These are phyloP conservation scores for Corynorhinus townsendii DNA, from an alignment of 2,113 vertebrate genomes.

Conservation along the genomic window DNA sequence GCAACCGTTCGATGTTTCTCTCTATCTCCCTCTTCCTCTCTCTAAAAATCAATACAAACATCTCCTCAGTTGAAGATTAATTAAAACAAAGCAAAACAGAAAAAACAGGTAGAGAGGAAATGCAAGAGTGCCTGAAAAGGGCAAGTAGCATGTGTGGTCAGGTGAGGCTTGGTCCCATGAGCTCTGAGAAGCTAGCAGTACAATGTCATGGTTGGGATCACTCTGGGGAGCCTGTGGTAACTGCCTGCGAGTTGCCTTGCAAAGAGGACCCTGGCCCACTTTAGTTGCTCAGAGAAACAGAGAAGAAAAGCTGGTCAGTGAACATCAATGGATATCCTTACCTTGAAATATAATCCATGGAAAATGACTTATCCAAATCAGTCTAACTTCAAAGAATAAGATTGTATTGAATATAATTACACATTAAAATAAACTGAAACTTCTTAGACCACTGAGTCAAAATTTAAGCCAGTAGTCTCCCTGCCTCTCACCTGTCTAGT, in stretches of 20 bases:
- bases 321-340: background rate
- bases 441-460: background rate
- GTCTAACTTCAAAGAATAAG: background rate
- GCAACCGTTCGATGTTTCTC: background rate
- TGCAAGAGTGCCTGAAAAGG: background rate
- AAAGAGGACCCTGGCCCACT: background rate
- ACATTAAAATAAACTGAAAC: background rate
- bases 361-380: background rate
- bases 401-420: background rate
- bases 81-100: background rate
- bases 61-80: background rate
- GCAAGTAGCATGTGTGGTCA: fast-evolving
- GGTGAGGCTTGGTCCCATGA: background rate
- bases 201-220: background rate
- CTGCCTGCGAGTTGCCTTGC: background rate
- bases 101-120: background rate
- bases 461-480: background rate
- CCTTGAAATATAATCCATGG: background rate
- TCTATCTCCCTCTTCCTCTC: background rate
- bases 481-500: background rate
- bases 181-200: background rate
- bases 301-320: background rate
- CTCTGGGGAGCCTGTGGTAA: background rate
- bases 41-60: background rate
- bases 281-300: background rate